Conservation (phyloP, 1,140 invertebrate species). For the Drosophila mayri region DNA sequence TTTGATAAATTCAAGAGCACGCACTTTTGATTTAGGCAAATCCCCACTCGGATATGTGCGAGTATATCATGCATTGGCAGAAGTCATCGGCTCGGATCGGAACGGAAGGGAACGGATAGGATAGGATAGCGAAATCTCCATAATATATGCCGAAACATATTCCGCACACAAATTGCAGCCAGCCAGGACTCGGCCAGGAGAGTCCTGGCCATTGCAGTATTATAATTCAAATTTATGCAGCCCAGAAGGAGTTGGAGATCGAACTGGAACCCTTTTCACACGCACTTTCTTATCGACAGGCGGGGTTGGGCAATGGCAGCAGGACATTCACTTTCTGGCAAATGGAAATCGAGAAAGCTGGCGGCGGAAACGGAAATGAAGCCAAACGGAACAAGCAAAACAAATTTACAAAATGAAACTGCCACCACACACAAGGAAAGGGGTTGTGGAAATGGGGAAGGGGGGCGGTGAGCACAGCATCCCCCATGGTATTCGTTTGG, state of each 20-base stretch:
- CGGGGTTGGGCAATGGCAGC: slow-evolving; percentile 3
- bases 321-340: slow-evolving; percentile 50
- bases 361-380: slow-evolving; percentile 74
- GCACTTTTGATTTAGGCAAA: slow-evolving; percentile 83
- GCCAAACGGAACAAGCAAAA: slow-evolving; percentile 82
- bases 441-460: neutral
- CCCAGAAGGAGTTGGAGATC: slow-evolving; percentile 22
- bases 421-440: slow-evolving; percentile 52
- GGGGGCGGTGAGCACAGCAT: slow-evolving; percentile 20
- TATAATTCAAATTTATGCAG: slow-evolving; percentile 84
- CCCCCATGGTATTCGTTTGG: slow-evolving; percentile 79
- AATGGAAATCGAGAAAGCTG: slow-evolving; percentile 47
- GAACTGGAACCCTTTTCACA: slow-evolving; percentile 72
- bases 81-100: slow-evolving; percentile 46
- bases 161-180: slow-evolving; percentile 83
- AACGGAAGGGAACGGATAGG: neutral
- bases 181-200: slow-evolving; percentile 34
- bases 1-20: slow-evolving; percentile 83
- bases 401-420: slow-evolving; percentile 84
- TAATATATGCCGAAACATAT: slow-evolving; percentile 84
- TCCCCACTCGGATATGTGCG: slow-evolving; percentile 72
- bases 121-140: slow-evolving; percentile 72
- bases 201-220: slow-evolving; percentile 63
- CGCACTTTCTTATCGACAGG: slow-evolving; percentile 81
- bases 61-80: slow-evolving; percentile 65